phyloP scores from a whole-genome alignment of 53 echinoderm and acorn worm genomes.

The Glandiceps talaboti region DNA sequence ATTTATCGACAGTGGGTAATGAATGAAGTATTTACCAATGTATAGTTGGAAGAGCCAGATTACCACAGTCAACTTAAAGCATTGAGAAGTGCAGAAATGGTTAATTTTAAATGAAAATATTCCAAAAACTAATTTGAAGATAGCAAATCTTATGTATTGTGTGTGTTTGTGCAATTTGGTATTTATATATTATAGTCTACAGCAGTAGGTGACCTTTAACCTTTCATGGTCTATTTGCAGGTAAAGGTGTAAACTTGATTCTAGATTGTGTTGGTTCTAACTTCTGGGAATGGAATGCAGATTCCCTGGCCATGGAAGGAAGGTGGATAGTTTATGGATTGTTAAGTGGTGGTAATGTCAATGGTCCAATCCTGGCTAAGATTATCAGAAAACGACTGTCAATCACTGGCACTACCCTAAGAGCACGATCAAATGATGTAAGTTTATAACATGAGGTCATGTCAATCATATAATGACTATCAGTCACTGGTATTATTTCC shows the following conservation, averaged over 20 bases:
- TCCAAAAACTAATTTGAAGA: not conserved
- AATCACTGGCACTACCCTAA: slow-evolving; percentile 47
- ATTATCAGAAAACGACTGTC: slow-evolving; percentile 58
- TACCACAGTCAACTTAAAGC: too few relatives aligned
- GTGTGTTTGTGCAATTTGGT: not conserved
- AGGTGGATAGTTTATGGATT: slow-evolving; percentile 82
- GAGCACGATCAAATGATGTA: slow-evolving; percentile 56
- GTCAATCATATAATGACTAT: not conserved
- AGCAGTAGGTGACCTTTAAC: too few relatives aligned
- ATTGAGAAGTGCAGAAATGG: too few relatives aligned
- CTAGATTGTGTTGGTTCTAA: slow-evolving; percentile 82
- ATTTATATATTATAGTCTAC: not conserved
- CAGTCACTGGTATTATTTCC: too few relatives aligned
- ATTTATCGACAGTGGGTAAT: too few relatives aligned
- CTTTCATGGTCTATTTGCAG: slow-evolving; percentile 32
- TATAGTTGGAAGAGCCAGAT: too few relatives aligned
- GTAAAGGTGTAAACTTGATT: slow-evolving; percentile 72
- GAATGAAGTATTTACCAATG: too few relatives aligned
- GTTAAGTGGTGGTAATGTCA: slow-evolving; percentile 54
- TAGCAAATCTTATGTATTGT: not conserved
- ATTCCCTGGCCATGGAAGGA: slow-evolving; percentile 53
- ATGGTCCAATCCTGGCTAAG: slow-evolving; percentile 40
- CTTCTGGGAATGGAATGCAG: slow-evolving; percentile 58
- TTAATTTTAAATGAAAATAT: too few relatives aligned
- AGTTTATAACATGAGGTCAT: slow-evolving; percentile 6